Percentiles rank a stretch among this genome's conserved stretches.
These are phyloP conservation scores for Otolemur garnettii DNA, from an alignment of 2,113 vertebrate genomes.

Conservation along the genomic window DNA sequence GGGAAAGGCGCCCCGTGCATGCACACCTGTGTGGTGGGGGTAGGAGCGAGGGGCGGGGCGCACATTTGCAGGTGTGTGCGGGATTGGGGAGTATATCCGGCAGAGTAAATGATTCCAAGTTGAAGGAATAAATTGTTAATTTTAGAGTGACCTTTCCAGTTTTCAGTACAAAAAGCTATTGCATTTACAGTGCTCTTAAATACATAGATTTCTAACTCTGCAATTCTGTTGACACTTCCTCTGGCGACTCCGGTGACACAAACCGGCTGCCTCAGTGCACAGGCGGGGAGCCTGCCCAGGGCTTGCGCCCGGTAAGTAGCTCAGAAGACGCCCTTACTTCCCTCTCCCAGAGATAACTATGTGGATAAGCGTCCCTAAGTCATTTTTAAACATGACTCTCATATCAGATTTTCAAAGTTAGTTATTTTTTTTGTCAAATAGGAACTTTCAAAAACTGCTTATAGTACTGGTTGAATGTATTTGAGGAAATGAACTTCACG, in stretches of 20 bases:
- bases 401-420: not conserved
- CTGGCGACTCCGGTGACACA: fast-evolving
- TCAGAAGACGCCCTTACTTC: no score
- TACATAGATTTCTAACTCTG: not conserved
- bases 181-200: not conserved
- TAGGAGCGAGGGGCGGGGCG: no score
- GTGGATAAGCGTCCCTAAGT: fast-evolving
- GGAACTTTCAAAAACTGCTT: not conserved
- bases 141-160: not conserved
- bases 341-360: fast-evolving
- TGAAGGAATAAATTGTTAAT: not conserved
- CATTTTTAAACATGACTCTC: not conserved
- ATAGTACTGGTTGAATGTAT: not conserved
- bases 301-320: no score
- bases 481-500: fast-evolving
- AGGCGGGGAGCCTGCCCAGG: no score
- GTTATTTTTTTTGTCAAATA: not conserved
- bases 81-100: fast-evolving
- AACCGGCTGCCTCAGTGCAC: not conserved
- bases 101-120: not conserved
- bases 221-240: no score
- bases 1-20: not conserved
- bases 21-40: fast-evolving
- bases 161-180: not conserved
- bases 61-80: not conserved